Evolutionary conservation across 2,888 invertebrate species (phyloP), one percentile per base, ranked within the genome.

Genomic region (Steinernema scapterisci): DNA sequence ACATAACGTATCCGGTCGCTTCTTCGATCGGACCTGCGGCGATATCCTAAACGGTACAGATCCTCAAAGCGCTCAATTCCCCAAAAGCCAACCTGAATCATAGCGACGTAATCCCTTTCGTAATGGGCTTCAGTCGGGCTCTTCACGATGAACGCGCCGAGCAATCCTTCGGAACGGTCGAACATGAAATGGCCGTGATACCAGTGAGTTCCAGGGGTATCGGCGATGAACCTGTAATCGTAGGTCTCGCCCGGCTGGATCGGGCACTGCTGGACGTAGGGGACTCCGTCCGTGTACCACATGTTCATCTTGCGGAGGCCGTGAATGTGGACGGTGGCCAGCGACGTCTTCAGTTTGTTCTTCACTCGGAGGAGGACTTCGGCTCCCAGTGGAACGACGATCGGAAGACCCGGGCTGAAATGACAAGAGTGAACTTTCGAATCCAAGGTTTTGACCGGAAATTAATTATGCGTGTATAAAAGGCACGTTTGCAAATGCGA

Each of bases 1-100:
- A 27, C 19, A 7, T 11, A 13, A 31, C 27, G 25, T 25, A 63
- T 31, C 11, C 27, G 25, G 31, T 13, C 16, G 63, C 38, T 38
- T 38, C 38, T 38, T 38, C 38, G 5, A 38, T 38, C 5, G 38
- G 38, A 6, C 9, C 9, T 3, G 11, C 31, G 1, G 63, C 31
- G 31, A 63, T 63, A 13, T 63, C 63, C 63, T 63, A n/a, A n/a
- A n/a, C n/a, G n/a, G n/a, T n/a, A n/a, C n/a, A n/a, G n/a, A n/a
- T n/a, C n/a, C n/a, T n/a, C 6, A 48, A 48, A 45, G n/a, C n/a
- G n/a, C n/a, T n/a, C n/a, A n/a, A n/a, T n/a, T n/a, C n/a, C n/a
- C n/a, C n/a, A n/a, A n/a, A n/a, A n/a, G n/a, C n/a, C n/a, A n/a
- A 83, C 85, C 79, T 85, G 84, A 21, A 86, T 56, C 73, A 86